These are phyloP conservation scores for Eristalinus sepulchralis DNA, from an alignment of 2,888 invertebrate genomes.

Conservation along the genomic window DNA sequence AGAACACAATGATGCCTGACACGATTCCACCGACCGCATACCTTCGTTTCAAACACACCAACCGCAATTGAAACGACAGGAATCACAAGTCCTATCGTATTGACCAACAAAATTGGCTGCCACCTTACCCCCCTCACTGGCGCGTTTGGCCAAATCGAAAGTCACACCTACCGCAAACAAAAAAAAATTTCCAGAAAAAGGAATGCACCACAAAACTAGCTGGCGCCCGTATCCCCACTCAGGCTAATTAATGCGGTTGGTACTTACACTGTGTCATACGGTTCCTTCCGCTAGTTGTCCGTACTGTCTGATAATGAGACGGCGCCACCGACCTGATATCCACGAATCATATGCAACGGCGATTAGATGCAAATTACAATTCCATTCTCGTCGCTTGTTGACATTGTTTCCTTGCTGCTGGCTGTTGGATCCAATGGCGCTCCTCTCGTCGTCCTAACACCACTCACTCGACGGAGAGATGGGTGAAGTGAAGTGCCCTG, in stretches of 20 bases:
- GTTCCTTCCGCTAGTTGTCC: not conserved
- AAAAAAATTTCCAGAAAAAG: no score
- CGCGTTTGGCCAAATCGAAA: no score
- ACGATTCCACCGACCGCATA: no score
- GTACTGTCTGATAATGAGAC: not conserved
- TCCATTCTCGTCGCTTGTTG: constrained; percentile 57
- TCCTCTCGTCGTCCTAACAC: not conserved
- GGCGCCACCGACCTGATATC: not conserved
- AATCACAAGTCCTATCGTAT: no score
- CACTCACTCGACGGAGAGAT: not conserved
- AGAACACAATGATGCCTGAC: no score
- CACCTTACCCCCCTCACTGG: no score
- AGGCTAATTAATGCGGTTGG: constrained; percentile 58
- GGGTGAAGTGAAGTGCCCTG: not conserved
- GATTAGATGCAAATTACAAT: constrained; percentile 67
- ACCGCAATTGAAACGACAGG: no score
- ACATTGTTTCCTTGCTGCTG: constrained; percentile 62
- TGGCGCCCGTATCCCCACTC: constrained; percentile 1
- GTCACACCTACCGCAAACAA: no score
- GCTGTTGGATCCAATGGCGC: constrained; percentile 25
- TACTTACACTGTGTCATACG: constrained; percentile 61
- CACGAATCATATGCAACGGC: constrained; percentile 41
- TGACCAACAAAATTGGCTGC: no score
- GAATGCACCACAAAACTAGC: not conserved
- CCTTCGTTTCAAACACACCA: no score